phyloP scores from a whole-genome alignment of 2,113 vertebrate genomes.

The human (Homo sapiens) region DNA sequence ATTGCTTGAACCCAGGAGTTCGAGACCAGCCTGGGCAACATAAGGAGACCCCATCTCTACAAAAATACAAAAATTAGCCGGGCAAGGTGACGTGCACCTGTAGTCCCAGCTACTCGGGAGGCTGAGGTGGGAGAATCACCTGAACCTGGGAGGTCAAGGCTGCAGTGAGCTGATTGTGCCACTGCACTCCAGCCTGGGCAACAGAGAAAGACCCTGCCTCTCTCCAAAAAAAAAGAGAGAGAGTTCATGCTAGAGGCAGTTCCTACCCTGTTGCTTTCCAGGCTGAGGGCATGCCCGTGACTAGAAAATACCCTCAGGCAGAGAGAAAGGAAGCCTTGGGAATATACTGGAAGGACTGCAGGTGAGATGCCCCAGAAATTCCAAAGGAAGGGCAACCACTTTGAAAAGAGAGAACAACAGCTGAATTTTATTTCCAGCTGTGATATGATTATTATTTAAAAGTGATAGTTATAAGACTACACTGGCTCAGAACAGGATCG shows the following conservation, averaged over 20 bases:
- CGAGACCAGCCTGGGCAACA: too few relatives aligned
- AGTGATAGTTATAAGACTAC: background rate
- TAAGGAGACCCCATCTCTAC: too few relatives aligned
- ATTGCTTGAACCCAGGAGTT: too few relatives aligned
- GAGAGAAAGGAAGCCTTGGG: background rate
- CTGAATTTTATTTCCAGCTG: background rate
- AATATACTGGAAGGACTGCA: background rate
- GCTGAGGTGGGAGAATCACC: too few relatives aligned
- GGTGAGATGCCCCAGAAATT: background rate
- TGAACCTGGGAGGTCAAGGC: too few relatives aligned
- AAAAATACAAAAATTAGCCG: too few relatives aligned
- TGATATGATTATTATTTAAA: constrained; percentile 2
- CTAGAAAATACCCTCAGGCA: background rate
- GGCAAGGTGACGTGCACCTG: too few relatives aligned
- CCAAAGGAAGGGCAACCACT: background rate
- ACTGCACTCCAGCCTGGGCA: too few relatives aligned
- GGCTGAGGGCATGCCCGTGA: background rate
- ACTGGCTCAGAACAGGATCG: background rate
- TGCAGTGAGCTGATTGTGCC: too few relatives aligned
- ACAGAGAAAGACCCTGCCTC: too few relatives aligned
- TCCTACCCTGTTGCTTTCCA: background rate
- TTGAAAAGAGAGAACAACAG: background rate
- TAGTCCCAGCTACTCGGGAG: too few relatives aligned
- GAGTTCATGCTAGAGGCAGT: background rate
- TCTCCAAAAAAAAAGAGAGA: too few relatives aligned